phyloP scores from a whole-genome alignment of 2,113 vertebrate species.

The Myrmecophaga tridactyla region DNA sequence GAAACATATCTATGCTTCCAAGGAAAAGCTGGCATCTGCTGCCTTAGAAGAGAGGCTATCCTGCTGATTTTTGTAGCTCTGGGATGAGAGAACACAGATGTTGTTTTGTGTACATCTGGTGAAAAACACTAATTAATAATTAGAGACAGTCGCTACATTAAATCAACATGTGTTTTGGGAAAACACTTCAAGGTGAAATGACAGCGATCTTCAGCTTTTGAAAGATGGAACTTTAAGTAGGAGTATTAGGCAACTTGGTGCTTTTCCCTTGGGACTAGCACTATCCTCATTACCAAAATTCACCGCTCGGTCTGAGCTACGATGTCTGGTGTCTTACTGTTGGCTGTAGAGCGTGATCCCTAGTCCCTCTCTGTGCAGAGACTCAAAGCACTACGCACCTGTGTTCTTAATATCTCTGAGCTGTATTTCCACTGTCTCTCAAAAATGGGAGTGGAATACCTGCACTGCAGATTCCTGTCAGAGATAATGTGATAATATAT shows the following conservation, averaged over 20 bases:
- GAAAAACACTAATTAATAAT: slow-evolving; percentile 12
- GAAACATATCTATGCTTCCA: slow-evolving; percentile 17
- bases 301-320: not conserved
- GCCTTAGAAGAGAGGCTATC: slow-evolving; percentile 25
- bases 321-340: not conserved
- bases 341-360: not conserved
- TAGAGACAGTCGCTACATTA: not conserved
- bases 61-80: not conserved
- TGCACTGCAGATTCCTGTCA: not conserved
- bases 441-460: not conserved
- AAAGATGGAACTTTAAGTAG: not conserved
- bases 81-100: not conserved
- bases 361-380: not conserved
- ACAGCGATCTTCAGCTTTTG: not conserved
- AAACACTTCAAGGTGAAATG: not conserved
- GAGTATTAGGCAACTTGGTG: not conserved
- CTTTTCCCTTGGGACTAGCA: not conserved
- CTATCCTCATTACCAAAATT: not conserved
- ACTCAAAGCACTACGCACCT: not conserved
- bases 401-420: not conserved
- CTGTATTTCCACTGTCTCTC: not conserved
- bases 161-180: not conserved
- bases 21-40: not conserved
- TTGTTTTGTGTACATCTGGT: not conserved
- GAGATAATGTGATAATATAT: not conserved